Base-by-base conservation (phyloP, 2,797 vertebrate species). In the Amblyraja radiata region DNA sequence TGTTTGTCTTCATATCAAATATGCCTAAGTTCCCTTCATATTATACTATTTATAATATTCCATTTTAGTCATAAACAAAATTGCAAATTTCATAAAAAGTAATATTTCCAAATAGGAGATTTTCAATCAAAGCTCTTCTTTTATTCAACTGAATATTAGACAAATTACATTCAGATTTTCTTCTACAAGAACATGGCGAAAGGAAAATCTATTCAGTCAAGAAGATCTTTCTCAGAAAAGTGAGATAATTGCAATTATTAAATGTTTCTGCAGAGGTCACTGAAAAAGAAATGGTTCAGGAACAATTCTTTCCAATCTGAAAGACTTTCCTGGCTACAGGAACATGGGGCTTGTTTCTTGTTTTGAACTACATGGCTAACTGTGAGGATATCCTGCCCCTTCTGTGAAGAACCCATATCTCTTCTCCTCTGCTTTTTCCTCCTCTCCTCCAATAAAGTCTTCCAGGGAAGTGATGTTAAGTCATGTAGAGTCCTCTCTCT, bases 111-210 rank as follows among this genome's bases (percentile, higher is more conserved):
- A 92, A 71, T 92, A 71, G 76, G 46, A 54, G 36, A 54, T 14
- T 92, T 92, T 92, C 71, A 54, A 76, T 92, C 73, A 92, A 54
- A 76, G 11, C 54, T 92, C 11, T 74, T 58, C 74, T 63, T 74
- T 39, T 10, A 76, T 74, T 76, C 39, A 46, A 92, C 25, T 92
- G 73, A 14, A 74, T 92, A 46, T 92, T 28, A 76, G 25, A 92
- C 76, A 13, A 68, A 73, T 92, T 71, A 92, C 68, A 16, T 46
- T 92, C 32, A 54, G 71, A 88, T 5, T n/a, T 5, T 76, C 23
- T 46, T 39, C 14, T 36, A 73, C 39, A 39, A 54, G 90, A 7
- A 54, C 46, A 46, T 76, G 71, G 73, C 39, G 68, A 3, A 21
- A n/a, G 71, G 65, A 71, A 2, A 91, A 73, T 23, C 23, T 91